phyloP scores from a whole-genome alignment of 2,113 vertebrate species.

The Gadus macrocephalus region DNA sequence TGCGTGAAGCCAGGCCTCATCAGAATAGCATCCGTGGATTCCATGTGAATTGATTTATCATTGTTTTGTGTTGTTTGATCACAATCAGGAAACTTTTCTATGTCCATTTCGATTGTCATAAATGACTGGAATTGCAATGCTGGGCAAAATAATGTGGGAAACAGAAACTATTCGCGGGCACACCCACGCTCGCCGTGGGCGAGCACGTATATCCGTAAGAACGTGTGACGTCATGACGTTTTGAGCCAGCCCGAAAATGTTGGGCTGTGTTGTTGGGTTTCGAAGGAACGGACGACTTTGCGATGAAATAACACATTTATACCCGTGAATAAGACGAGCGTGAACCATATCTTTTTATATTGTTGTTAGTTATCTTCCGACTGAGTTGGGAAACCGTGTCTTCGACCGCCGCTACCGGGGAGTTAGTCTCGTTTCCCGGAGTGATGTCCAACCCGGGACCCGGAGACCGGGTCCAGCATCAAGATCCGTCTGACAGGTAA shows the following conservation, averaged over 20 bases:
- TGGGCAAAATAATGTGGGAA: too few species aligned
- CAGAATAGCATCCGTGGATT: too few species aligned
- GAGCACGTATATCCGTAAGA: conserved; percentile 67
- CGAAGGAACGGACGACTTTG: conserved; percentile 70
- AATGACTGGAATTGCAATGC: too few species aligned
- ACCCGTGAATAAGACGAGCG: conserved; percentile 43
- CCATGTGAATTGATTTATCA: too few species aligned
- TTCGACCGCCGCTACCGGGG: conserved; percentile 58
- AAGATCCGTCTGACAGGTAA: conserved; percentile 97
- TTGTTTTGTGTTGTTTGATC: too few species aligned
- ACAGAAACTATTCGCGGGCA: conserved; percentile 28
- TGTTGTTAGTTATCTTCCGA: conserved; percentile 37
- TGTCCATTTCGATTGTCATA: too few species aligned
- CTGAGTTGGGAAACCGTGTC: conserved; percentile 51
- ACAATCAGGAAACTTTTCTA: not conserved
- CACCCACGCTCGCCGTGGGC: conserved; percentile 54
- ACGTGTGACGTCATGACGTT: conserved; percentile 75
- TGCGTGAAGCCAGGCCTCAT: too few species aligned
- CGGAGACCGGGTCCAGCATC: conserved; percentile 94
- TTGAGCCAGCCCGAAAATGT: conserved; percentile 80
- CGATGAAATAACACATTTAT: conserved; percentile 68
- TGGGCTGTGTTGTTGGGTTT: conserved; percentile 71
- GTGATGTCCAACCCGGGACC: conserved; percentile 95
- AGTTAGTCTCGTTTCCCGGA: conserved; percentile 71
- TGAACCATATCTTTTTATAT: conserved; percentile 36